phyloP scores from a whole-genome alignment of 2,888 invertebrate species.

The Odontocolon sp. region DNA sequence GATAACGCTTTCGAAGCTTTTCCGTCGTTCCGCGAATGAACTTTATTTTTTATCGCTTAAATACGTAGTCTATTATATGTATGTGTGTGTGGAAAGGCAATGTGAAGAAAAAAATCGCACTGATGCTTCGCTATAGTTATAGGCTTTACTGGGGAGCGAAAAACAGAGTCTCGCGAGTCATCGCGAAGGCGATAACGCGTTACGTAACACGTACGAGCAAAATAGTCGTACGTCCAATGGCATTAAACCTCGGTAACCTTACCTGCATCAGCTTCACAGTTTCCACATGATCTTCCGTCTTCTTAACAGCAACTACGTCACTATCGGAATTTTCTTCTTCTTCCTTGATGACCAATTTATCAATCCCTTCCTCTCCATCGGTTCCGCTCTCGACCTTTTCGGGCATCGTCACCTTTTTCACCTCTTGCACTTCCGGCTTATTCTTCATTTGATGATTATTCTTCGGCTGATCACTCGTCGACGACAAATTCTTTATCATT shows the following conservation, averaged over 20 bases:
- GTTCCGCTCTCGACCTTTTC: neutral
- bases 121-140: too few species aligned
- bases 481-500: constrained; percentile 32
- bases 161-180: constrained; percentile 51
- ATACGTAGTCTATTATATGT: too few species aligned
- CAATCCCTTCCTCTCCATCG: constrained; percentile 9
- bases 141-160: neutral
- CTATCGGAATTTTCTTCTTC: neutral
- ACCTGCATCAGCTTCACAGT: constrained; percentile 72
- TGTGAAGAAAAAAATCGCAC: neutral
- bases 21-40: too few species aligned
- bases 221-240: neutral
- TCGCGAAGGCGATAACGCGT: constrained; percentile 19
- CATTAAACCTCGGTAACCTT: constrained; percentile 63
- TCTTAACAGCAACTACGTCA: neutral
- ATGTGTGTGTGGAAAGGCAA: neutral
- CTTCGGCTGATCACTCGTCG: neutral
- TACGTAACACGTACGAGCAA: constrained; percentile 30
- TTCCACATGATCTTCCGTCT: constrained; percentile 23
- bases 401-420: neutral
- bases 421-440: neutral
- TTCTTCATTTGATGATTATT: neutral
- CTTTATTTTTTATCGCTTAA: too few species aligned
- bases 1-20: too few species aligned
- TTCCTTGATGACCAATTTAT: neutral